phyloP scores from a whole-genome alignment of 2,797 vertebrate genomes.

The Chlorospingus semifuscus region DNA sequence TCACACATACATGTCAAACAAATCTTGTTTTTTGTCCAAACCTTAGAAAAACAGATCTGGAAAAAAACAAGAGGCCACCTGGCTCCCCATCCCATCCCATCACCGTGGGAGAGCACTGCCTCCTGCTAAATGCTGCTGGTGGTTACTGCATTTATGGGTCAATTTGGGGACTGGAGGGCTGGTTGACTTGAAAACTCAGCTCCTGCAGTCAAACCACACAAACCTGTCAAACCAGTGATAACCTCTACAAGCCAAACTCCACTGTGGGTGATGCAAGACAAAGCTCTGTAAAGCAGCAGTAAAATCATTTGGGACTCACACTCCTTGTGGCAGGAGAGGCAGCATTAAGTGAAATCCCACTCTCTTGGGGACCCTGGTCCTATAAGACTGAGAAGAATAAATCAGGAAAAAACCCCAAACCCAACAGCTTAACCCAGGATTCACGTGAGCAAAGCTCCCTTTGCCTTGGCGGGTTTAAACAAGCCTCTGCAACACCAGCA shows the following conservation, averaged over 20 bases:
- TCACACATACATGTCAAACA: not conserved
- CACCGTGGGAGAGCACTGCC: not conserved
- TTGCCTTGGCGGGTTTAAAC: not conserved
- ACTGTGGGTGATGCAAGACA: accelerated
- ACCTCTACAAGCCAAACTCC: not conserved
- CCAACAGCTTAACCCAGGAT: not conserved
- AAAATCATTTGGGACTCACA: not conserved
- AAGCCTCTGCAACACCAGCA: slow-evolving; percentile 1
- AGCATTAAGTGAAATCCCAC: not conserved
- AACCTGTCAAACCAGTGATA: not conserved
- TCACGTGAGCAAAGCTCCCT: not conserved
- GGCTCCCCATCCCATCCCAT: not conserved
- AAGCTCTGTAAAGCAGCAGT: not conserved
- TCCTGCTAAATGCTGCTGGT: not conserved
- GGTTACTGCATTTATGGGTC: not conserved
- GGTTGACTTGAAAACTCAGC: not conserved
- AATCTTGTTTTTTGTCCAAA: not conserved
- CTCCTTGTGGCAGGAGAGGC: not conserved
- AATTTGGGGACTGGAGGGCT: not conserved
- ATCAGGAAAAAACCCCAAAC: not conserved
- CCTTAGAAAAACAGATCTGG: not conserved
- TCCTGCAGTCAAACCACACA: not conserved
- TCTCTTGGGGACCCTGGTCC: accelerated
- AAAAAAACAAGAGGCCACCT: slow-evolving; percentile 10
- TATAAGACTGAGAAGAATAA: not conserved